Evolutionary conservation across 2,113 vertebrate genomes (phyloP), one percentile per base, ranked within the genome.

Genomic region (Zootoca vivipara): DNA sequence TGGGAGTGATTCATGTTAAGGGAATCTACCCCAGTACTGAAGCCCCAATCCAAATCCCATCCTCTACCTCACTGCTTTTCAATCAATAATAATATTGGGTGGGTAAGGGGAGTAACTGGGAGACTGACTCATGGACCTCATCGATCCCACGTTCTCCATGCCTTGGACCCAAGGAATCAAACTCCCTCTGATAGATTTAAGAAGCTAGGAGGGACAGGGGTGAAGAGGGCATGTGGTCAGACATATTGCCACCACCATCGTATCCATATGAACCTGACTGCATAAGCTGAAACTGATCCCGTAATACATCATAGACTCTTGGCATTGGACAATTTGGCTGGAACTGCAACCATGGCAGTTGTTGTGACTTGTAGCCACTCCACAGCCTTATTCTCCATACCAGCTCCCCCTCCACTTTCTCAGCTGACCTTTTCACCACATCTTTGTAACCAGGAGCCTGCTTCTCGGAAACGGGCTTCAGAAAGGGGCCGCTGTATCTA

Each of bases 401-500:
- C 87, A 86, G 28, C 30, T 5, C 74, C 78, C 30, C 56, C 78
- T 5, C 67, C 92, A 12, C 16, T 10, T 67, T 77, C 26, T 84
- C 78, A 89, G 96, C 96, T 96, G 91, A 97, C 97, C 97, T 97
- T 94, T 96, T 96, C n/a, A 97, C 96, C 89, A 97, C 96, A 89
- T 97, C 96, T 42, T 91, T 94, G 93, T 97, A 97, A 77, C 97
- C 97, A 69, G 97, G 97, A 69, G 97, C 97, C 93, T 97, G 97
- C 92, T 94, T 97, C 86, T 97, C 96, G 90, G 97, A 96, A 87
- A 97, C 97, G 0, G 97, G 95, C 87, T 97, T 97, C 92, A 97
- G 94, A 95, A 97, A 97, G 0, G 93, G 96, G 90, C 97, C 94
- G 58, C 97, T 97, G 94, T 95, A 97, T 33, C 97, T 97, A 89